Base-by-base conservation (phyloP, 1,140 invertebrate genomes). In the Leucophenga varia region DNA sequence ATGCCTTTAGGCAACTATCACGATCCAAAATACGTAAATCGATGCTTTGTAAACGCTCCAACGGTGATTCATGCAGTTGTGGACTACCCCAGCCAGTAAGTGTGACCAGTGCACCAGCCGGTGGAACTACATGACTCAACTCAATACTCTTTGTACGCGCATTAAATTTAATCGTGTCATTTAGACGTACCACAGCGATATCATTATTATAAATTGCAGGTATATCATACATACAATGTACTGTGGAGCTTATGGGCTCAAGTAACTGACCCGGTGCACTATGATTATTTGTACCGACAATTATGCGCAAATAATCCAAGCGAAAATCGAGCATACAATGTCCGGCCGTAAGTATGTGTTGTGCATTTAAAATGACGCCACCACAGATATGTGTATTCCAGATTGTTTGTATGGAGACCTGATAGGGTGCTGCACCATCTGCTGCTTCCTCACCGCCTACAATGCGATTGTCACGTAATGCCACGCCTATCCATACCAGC, bases 181-280 rank as follows among this genome's bases (percentile, higher is more conserved):
- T 55, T 0, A 81, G 48, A 37, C 72, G 74, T 0, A 82, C 53
- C 0, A 81, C 47, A 19, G 76, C 80, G 22, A 82, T 77, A 47
- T 83, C 81, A 49, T 83, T 81, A 9, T 49, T 43, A 49, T 63
- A 75, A 1, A 50, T 1, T 3, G 42, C 38, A 0, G 72, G 72
- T 5, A 47, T 40, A 22, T 74, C 64, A 35, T 79, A 67, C n/a
- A 57, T 31, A 7, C 57, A 64, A 30, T 72, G 70, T 2, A 56
- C 43, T 4, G 52, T 17, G 0, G 58, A 50, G 22, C 56, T 10
- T 9, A 61, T 54, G 1, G 56, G 52, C 19, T 40, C 44, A 3
- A 55, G 43, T 3, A 37, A 38, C 31, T 56, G 55, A 6, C 57
- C 72, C 28, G 74, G 60, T 31, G 17, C 18, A 0, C 39, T 30